A percentile compares a stretch with the other conserved stretches of the same genome.
Conservation (phyloP, 2,797 vertebrate species). For the Hyperoplus immaculatus region DNA sequence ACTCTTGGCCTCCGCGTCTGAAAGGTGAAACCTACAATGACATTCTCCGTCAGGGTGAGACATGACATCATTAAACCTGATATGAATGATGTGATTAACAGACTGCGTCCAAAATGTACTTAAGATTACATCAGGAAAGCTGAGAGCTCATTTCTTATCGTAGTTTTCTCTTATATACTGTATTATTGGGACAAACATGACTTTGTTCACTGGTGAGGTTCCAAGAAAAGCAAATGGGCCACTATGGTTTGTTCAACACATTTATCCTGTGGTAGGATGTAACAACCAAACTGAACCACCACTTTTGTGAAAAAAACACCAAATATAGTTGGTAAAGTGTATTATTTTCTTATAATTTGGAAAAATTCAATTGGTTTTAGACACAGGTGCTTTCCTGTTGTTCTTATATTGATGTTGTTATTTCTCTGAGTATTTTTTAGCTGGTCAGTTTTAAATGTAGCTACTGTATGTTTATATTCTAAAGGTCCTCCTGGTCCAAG, state of each 20-base stretch:
- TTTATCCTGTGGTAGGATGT: neutral
- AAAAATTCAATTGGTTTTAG: no score
- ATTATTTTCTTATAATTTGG: neutral
- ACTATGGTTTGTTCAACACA: neutral
- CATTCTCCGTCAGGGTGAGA: constrained; percentile 84
- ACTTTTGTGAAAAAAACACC: neutral
- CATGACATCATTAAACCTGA: constrained; percentile 1
- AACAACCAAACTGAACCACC: neutral
- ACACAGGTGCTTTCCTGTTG: neutral
- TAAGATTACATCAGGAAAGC: neutral
- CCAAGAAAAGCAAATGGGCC: neutral
- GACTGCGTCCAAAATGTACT: neutral
- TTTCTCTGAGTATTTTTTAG: neutral
- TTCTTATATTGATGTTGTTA: neutral
- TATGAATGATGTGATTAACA: constrained; percentile 8
- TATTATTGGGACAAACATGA: neutral
- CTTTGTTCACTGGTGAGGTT: neutral
- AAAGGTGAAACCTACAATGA: constrained; percentile 86
- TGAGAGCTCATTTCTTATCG: neutral
- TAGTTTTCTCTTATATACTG: neutral
- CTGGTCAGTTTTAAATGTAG: neutral
- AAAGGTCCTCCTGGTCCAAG: constrained; percentile 72
- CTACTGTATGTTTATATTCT: constrained; percentile 19
- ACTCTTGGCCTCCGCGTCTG: constrained; percentile 82
- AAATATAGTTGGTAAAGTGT: neutral